phyloP scores from a whole-genome alignment of 2,888 invertebrate species.

The Oligia strigilis region DNA sequence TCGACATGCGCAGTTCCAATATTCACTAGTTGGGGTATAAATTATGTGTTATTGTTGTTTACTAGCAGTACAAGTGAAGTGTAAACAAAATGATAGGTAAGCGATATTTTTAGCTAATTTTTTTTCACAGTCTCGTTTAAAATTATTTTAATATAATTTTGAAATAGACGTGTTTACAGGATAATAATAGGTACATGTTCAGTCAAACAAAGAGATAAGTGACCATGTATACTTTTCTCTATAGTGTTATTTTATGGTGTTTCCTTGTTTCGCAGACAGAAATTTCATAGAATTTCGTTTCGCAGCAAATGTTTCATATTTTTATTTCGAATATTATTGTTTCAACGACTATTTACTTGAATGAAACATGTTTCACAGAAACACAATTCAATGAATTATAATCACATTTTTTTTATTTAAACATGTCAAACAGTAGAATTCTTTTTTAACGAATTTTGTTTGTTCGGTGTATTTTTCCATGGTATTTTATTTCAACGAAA shows the following conservation, averaged over 20 bases:
- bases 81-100: slow-evolving; percentile 38
- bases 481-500: no score
- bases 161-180: neutral
- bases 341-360: no score
- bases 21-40: neutral
- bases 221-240: neutral
- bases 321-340: neutral
- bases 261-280: neutral
- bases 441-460: no score
- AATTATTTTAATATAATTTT: slow-evolving; percentile 25
- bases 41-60: slow-evolving; percentile 9
- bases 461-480: no score
- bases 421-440: no score
- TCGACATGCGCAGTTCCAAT: slow-evolving; percentile 1
- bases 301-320: neutral
- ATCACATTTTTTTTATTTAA: no score
- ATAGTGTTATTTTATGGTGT: neutral
- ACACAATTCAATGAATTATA: no score
- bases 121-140: slow-evolving; percentile 8
- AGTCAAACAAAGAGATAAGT: slow-evolving; percentile 26
- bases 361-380: no score
- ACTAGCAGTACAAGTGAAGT: slow-evolving; percentile 21
- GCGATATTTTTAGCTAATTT: neutral
- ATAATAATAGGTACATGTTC: neutral
- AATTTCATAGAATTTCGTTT: neutral